Evolutionary conservation across 2,888 invertebrate species (phyloP), one percentile per base, ranked within the genome.

Genomic region (Deilephila elpenor): DNA sequence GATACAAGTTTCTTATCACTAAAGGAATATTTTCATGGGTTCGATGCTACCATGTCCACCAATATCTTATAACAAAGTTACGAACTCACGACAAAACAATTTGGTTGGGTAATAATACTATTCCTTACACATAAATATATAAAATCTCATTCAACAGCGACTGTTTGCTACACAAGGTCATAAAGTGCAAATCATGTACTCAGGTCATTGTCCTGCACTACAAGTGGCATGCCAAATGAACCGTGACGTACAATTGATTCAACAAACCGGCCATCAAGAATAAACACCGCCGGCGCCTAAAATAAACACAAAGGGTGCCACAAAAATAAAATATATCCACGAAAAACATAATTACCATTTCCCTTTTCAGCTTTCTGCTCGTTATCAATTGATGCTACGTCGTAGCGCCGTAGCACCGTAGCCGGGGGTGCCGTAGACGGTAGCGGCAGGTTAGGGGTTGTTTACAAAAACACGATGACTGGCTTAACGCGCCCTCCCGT

Each of bases 391-490:
- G 70, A 53, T 71, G 78, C 81, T 79, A 78, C 76, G 80, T 64
- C 79, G 84, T 82, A 78, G 78, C 67, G 51, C 25, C 81, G 80
- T 81, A 81, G 77, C 74, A 62, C 70, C 83, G 86, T 84, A 84
- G 84, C 78, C 71, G 78, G 60, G 60, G 61, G 34, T 62, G 78
- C 78, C 81, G 74, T 74, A 71, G 74, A 82, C 79, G 72, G 78
- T 80, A 82, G 82, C 86, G 83, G 77, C 77, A 82, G 80, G 78
- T 78, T 76, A 78, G 81, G 87, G 86, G 88, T 84, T 92, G 93
- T 93, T 93, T 93, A 93, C 92, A 89, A 90, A 91, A 93, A 93
- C 92, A 92, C 83, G 89, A 93, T 93, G 93, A 93, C 93, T 93
- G 87, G 92, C 92, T 86, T 82, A 89, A 89, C 87, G 86, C 85